Evolutionary conservation across 2,113 vertebrate genomes (phyloP).

Genomic region (Urocynchramus pylzowi): DNA sequence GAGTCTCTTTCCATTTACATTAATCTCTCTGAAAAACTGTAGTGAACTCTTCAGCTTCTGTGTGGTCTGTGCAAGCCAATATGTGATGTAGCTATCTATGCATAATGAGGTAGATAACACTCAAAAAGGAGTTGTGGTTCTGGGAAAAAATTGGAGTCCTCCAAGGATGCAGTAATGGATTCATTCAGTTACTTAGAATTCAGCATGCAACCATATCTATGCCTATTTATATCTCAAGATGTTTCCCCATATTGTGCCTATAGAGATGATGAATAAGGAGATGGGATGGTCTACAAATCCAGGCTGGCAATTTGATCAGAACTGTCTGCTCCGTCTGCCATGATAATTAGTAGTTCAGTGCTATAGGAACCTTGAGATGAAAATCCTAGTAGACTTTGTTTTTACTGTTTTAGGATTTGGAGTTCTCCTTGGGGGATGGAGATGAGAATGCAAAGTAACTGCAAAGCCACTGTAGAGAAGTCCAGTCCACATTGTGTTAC

Average conservation of each 20-base stretch:
- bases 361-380: not conserved
- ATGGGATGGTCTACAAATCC: not conserved
- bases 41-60: not conserved
- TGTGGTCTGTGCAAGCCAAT: conserved; percentile 3
- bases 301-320: conserved; percentile 20
- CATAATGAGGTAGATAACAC: conserved; percentile 32
- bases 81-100: not conserved
- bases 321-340: not conserved
- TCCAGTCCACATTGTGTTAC: not conserved
- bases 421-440: not conserved
- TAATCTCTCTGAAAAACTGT: not conserved
- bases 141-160: not conserved
- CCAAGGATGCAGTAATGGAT: conserved; percentile 18
- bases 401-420: not conserved
- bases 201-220: not conserved
- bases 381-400: not conserved
- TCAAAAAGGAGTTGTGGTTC: conserved; percentile 2
- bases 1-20: not conserved
- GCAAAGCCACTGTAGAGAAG: not conserved
- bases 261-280: conserved; percentile 21
- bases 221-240: conserved; percentile 33
- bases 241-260: not conserved
- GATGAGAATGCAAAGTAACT: not conserved
- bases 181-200: conserved; percentile 39
- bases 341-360: not conserved